phyloP scores from a whole-genome alignment of 92 coral and sea anemone species.

The Micromussa lordhowensis region DNA sequence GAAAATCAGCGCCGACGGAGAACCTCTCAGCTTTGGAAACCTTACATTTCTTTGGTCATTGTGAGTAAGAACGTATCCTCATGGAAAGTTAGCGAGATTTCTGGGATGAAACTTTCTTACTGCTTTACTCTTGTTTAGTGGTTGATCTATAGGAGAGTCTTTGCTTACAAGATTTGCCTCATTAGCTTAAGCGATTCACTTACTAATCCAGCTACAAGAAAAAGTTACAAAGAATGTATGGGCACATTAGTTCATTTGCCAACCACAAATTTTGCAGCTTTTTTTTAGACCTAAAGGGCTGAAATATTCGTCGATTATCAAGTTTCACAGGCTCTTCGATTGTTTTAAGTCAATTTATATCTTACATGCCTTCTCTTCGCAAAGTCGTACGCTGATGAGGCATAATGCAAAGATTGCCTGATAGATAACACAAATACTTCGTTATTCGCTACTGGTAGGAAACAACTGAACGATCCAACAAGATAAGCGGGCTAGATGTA shows the following conservation, averaged over 20 bases:
- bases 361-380: no score
- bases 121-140: neutral
- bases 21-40: neutral
- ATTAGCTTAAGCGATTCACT: no score
- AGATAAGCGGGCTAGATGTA: neutral
- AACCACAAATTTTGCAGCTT: no score
- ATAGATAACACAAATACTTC: neutral
- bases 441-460: neutral
- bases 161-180: no score
- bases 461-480: neutral
- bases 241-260: no score
- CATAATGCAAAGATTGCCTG: neutral
- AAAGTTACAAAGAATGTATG: no score
- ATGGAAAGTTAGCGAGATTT: slow-evolving; percentile 1
- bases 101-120: neutral
- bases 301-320: no score
- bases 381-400: neutral
- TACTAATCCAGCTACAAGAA: no score
- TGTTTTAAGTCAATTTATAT: no score
- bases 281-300: no score
- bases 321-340: no score
- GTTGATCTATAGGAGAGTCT: neutral
- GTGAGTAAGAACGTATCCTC: neutral
- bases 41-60: neutral
- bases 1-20: neutral